phyloP scores from a whole-genome alignment of 2,797 vertebrate species.

The Cyclopterus lumpus region DNA sequence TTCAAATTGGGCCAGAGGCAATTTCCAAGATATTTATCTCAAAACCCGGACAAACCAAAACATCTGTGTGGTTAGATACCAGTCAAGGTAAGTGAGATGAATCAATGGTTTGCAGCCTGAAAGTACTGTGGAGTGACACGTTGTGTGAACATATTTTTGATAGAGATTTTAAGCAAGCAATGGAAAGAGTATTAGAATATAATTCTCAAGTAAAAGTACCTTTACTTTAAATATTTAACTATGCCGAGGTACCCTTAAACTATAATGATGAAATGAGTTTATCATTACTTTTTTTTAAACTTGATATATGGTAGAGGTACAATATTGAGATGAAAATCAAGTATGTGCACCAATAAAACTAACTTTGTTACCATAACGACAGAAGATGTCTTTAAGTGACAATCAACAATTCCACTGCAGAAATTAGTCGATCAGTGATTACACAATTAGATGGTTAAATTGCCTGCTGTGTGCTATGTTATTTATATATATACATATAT shows the following conservation, averaged over 20 bases:
- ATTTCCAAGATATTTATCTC: background rate
- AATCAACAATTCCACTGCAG: background rate
- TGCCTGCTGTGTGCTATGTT: background rate
- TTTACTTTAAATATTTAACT: background rate
- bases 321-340: background rate
- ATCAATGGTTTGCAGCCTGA: background rate
- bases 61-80: background rate
- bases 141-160: background rate
- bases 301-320: too few relatives aligned
- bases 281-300: background rate
- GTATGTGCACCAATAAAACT: background rate
- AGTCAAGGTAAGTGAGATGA: background rate
- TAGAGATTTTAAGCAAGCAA: background rate
- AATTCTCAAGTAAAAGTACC: background rate
- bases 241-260: fast-evolving
- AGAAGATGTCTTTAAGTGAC: background rate
- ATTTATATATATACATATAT: background rate
- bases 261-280: background rate
- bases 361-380: background rate
- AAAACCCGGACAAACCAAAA: background rate
- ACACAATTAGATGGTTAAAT: background rate
- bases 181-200: background rate
- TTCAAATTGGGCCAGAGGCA: background rate
- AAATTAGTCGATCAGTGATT: background rate
- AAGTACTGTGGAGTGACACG: background rate